Evolutionary conservation across 2,888 invertebrate genomes (phyloP).

Genomic region (Sepiola atlantica): DNA sequence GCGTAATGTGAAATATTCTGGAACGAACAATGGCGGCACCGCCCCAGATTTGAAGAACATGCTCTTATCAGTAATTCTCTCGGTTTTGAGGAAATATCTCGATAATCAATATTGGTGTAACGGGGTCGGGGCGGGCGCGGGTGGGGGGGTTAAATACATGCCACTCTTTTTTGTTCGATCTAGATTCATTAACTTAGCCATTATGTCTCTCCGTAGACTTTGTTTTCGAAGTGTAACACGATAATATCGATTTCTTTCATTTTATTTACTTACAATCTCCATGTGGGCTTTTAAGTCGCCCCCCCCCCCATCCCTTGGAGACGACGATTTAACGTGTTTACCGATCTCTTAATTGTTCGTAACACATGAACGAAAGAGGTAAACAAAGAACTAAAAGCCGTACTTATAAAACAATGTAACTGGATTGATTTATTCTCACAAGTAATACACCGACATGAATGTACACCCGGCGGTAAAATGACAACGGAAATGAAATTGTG

Average conservation of each 20-base stretch:
- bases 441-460: too few species aligned
- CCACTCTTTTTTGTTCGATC: neutral
- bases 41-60: neutral
- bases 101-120: neutral
- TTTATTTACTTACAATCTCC: neutral
- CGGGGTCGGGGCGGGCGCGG: too few species aligned
- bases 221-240: neutral
- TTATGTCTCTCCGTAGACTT: neutral
- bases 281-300: too few species aligned
- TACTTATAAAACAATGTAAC: too few species aligned
- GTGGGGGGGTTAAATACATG: neutral
- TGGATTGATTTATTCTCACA: too few species aligned
- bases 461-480: too few species aligned
- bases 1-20: neutral
- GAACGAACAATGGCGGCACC: neutral
- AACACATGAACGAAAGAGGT: too few species aligned
- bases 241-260: neutral
- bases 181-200: neutral
- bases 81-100: neutral
- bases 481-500: too few species aligned
- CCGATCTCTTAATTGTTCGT: too few species aligned
- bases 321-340: too few species aligned
- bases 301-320: too few species aligned
- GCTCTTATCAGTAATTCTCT: neutral
- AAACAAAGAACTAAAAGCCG: too few species aligned